phyloP scores from a whole-genome alignment of 1,140 invertebrate species.

The Bombus breviceps region DNA sequence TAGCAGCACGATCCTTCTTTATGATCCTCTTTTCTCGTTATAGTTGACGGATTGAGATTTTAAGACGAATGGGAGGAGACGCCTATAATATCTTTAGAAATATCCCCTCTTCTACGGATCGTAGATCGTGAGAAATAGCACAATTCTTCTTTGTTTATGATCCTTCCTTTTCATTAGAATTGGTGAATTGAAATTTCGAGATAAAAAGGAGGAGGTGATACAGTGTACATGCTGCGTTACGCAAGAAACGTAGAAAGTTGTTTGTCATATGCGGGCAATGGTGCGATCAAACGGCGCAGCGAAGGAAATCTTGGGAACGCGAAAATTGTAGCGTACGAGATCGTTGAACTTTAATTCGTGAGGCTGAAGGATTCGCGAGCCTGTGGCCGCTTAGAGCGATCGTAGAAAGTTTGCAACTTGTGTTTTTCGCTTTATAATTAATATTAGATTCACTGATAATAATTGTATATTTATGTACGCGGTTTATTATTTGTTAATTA shows the following conservation, averaged over 20 bases:
- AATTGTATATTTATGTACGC: too few species aligned
- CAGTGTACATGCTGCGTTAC: neutral
- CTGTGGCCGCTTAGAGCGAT: neutral
- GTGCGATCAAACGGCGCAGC: neutral
- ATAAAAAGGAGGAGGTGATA: neutral
- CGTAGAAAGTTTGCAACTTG: neutral
- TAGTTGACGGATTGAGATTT: neutral
- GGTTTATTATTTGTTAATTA: too few species aligned
- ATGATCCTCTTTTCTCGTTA: neutral
- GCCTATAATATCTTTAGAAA: neutral
- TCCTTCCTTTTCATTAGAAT: neutral
- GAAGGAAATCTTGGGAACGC: slow-evolving; percentile 12
- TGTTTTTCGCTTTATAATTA: neutral
- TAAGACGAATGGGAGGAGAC: neutral
- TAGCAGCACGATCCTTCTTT: too few species aligned
- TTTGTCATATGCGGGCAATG: slow-evolving; percentile 20
- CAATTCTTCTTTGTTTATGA: neutral
- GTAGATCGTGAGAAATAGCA: neutral
- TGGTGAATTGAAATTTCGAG: slow-evolving; percentile 2
- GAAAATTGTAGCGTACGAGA: slow-evolving; percentile 11
- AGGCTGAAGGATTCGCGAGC: neutral
- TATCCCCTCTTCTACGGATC: neutral
- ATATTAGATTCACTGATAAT: neutral
- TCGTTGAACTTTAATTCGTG: slow-evolving; percentile 7
- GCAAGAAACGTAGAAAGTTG: slow-evolving; percentile 38